Conservation (phyloP, 2,113 vertebrate species). For the Apteryx mantelli region DNA sequence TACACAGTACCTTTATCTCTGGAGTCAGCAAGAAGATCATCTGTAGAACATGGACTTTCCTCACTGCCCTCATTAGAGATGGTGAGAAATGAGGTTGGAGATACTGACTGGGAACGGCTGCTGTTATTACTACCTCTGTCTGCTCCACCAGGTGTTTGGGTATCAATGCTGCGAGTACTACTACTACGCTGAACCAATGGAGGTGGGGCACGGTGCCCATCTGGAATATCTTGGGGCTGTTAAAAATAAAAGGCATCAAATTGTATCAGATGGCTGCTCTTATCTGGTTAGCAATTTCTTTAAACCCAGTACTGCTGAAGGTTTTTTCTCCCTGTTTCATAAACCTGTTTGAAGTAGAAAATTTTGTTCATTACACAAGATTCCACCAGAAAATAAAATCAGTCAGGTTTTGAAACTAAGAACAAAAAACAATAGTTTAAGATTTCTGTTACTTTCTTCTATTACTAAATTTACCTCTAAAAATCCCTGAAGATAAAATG, state of each 20-base stretch:
- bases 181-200: conserved; percentile 91
- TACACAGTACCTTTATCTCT: conserved; percentile 88
- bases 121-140: conserved; percentile 90
- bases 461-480: neutral
- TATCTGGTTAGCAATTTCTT: neutral
- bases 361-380: neutral
- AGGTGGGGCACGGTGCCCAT: conserved; percentile 94
- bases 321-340: neutral
- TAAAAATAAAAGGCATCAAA: neutral
- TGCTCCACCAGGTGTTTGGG: conserved; percentile 92
- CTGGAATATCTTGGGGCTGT: conserved; percentile 95
- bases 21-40: conserved; percentile 82
- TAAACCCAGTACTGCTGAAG: neutral
- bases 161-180: conserved; percentile 97
- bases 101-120: conserved; percentile 94
- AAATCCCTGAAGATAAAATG: neutral
- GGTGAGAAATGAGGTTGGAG: conserved; percentile 93
- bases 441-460: neutral
- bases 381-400: neutral
- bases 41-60: conserved; percentile 88
- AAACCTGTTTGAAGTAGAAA: neutral
- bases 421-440: neutral
- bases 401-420: neutral
- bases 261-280: neutral
- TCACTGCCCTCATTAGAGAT: conserved; percentile 88